These are phyloP conservation scores for Trichonephila clavipes DNA, from an alignment of 1,140 invertebrate species.

Conservation along the genomic window DNA sequence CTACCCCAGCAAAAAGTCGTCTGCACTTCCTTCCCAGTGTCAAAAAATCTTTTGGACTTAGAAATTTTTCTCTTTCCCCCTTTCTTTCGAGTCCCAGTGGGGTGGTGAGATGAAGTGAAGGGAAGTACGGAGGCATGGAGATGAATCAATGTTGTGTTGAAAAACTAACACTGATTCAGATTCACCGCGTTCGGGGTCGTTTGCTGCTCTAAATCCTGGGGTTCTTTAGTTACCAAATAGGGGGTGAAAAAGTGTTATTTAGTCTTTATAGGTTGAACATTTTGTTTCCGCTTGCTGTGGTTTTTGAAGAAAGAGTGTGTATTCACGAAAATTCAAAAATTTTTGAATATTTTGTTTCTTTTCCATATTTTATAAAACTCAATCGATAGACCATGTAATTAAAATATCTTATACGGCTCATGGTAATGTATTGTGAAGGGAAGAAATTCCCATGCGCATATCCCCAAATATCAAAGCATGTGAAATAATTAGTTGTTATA, in stretches of 20 bases:
- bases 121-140: background rate
- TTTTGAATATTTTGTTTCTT: too few species aligned
- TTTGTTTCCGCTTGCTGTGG: too few species aligned
- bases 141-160: slow-evolving; percentile 61
- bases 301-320: too few species aligned
- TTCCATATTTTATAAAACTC: too few species aligned
- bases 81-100: background rate
- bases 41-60: slow-evolving; percentile 6
- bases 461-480: too few species aligned
- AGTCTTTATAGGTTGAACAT: background rate
- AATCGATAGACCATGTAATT: too few species aligned
- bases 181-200: slow-evolving; percentile 36
- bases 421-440: too few species aligned
- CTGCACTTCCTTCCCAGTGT: slow-evolving; percentile 43
- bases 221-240: background rate
- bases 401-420: too few species aligned
- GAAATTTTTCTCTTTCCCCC: background rate
- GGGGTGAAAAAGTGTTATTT: background rate
- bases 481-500: too few species aligned
- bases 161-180: slow-evolving; percentile 52
- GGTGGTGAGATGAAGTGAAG: background rate
- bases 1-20: background rate
- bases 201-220: background rate
- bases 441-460: too few species aligned
- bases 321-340: too few species aligned